Evolutionary conservation across 2,113 vertebrate species (phyloP).

Genomic region (Heteronetta atricapilla): DNA sequence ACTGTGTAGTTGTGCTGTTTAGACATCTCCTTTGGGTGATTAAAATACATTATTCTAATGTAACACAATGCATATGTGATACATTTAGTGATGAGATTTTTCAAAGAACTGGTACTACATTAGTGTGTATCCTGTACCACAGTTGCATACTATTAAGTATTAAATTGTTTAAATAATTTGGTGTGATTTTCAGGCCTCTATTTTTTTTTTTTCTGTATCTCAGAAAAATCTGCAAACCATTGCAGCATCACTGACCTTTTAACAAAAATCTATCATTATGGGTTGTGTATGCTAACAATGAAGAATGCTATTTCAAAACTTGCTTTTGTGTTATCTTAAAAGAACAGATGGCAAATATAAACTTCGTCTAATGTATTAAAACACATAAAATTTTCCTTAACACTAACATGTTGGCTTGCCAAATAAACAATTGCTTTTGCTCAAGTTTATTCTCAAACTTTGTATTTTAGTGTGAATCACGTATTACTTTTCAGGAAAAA

Average conservation of each 20-base stretch:
- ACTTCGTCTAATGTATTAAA: constrained; percentile 87
- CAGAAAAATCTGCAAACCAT: constrained; percentile 76
- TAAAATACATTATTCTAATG: constrained; percentile 91
- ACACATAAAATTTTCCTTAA: constrained; percentile 85
- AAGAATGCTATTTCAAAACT: constrained; percentile 87
- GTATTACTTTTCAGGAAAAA: constrained; percentile 11
- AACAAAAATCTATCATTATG: constrained; percentile 77
- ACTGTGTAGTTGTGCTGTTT: constrained; percentile 89
- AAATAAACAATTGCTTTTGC: constrained; percentile 86
- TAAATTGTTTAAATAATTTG: constrained; percentile 83
- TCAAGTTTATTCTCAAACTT: constrained; percentile 80
- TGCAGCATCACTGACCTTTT: constrained; percentile 76
- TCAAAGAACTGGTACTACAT: constrained; percentile 73
- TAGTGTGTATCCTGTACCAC: constrained; percentile 63
- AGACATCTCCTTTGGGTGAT: constrained; percentile 90
- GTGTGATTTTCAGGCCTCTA: constrained; percentile 70
- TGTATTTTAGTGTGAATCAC: constrained; percentile 54
- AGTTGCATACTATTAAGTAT: constrained; percentile 80
- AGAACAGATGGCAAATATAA: constrained; percentile 89
- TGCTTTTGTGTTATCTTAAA: constrained; percentile 87
- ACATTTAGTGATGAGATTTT: constrained; percentile 83
- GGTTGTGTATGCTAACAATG: constrained; percentile 85
- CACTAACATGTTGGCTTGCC: constrained; percentile 85
- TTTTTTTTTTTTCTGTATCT: constrained; percentile 27
- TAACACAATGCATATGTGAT: constrained; percentile 88